Evolutionary conservation across 2,113 vertebrate species (phyloP), one percentile per base, ranked within the genome.

Genomic region (Rhea pennata): DNA sequence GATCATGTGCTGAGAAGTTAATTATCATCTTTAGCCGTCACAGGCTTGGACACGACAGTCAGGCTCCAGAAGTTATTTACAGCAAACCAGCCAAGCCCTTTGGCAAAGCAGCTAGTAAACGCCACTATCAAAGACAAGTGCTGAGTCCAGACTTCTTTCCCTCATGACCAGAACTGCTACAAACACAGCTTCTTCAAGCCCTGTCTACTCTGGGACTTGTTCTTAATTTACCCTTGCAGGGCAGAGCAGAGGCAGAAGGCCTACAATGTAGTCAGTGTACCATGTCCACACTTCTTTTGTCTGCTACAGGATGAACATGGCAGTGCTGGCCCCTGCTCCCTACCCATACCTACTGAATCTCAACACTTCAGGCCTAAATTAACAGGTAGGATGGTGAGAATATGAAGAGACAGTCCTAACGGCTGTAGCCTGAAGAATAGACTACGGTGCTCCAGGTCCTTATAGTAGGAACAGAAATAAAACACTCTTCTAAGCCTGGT

Each of bases 31-130:
- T 74, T 66, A 95, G 94, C 93, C 2, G 6, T 77, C 92, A 84
- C 56, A 58, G 51, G 65, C 85, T 84, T 33, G 58, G 83, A 78
- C 92, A 89, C 44, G 71, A 82, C 96, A 62, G 69, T 33, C 80
- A 76, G 95, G 80, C 95, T 95, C 96, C 95, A 89, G 84, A 12
- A 84, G 70, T 84, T 94, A 96, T 93, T 94, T 89, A 96, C 90
- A 94, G 92, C 86, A 79, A 84, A 61, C 11, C 74, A 94, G 86
- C 86, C 96, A 53, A 95, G 84, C 88, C 95, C 93, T 82, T 48
- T 75, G 88, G 92, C 92, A 94, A 24, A 81, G 93, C 75, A 86
- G 69, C 67, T 86, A 81, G 76, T 44, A 81, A 84, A 26, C 22
- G 8, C 62, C 73, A 69, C 19, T 0, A 1, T 79, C 83, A 81